Conservation (phyloP, 2,113 vertebrate species). For the Solea solea region DNA sequence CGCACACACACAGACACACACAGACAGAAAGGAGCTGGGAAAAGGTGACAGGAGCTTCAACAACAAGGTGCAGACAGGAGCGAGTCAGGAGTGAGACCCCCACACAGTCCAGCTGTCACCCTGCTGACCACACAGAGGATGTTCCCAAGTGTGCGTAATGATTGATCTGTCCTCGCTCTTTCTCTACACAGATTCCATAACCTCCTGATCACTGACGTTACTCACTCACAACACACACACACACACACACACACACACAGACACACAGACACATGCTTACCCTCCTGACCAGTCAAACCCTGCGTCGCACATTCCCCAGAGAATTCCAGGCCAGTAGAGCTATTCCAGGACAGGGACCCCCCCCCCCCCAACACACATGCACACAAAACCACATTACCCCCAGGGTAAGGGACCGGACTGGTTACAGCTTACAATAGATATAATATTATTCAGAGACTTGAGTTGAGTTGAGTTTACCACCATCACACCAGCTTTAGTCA, state of each 20-base stretch:
- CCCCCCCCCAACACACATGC: neutral
- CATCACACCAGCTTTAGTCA: constrained; percentile 1
- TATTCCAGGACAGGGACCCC: constrained; percentile 78
- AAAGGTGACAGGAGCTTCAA: constrained; percentile 60
- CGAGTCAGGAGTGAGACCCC: constrained; percentile 42
- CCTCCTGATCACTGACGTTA: constrained; percentile 36
- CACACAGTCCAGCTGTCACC: constrained; percentile 61
- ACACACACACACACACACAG: constrained; percentile 30
- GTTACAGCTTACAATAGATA: constrained; percentile 26
- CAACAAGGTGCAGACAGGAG: constrained; percentile 77
- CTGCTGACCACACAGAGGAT: constrained; percentile 63
- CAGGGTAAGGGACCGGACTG: constrained; percentile 32
- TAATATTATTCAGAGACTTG: neutral
- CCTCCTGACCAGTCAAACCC: constrained; percentile 53
- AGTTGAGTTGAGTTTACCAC: neutral
- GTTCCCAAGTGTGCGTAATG: constrained; percentile 53
- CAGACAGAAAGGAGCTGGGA: neutral
- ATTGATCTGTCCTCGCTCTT: constrained; percentile 66
- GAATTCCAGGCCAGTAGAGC: constrained; percentile 76
- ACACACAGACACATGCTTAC: constrained; percentile 33
- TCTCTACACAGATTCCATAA: constrained; percentile 63
- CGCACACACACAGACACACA: neutral
- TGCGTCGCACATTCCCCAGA: constrained; percentile 61
- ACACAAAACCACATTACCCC: constrained; percentile 7
- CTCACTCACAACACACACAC: constrained; percentile 31